These are phyloP conservation scores for Eilema griseolum DNA, from an alignment of 2,888 invertebrate genomes.

Conservation along the genomic window DNA sequence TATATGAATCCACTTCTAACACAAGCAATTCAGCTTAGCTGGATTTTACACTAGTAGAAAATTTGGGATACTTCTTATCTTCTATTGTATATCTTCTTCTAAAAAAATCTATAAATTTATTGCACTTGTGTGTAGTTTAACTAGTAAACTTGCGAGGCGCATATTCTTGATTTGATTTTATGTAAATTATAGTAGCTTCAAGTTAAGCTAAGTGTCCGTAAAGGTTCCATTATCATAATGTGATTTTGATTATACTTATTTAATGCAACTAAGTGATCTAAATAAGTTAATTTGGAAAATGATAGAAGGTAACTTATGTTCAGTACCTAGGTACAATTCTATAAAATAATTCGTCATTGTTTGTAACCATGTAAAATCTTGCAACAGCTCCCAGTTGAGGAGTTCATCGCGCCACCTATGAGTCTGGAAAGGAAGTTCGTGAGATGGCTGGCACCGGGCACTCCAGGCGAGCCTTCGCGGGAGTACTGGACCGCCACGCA, in stretches of 20 bases:
- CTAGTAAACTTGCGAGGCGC: no score
- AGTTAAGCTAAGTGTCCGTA: not conserved
- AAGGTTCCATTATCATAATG: not conserved
- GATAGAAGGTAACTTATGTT: not conserved
- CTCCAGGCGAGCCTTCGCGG: constrained; percentile 67
- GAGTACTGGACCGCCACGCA: constrained; percentile 80
- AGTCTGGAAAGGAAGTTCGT: constrained; percentile 74
- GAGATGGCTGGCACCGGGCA: constrained; percentile 71
- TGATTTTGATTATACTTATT: not conserved
- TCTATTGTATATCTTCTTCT: no score
- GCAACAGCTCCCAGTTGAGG: constrained; percentile 65
- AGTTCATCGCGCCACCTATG: constrained; percentile 62
- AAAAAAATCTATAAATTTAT: no score
- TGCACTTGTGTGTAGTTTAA: no score
- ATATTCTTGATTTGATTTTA: not conserved
- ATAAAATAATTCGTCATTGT: no score
- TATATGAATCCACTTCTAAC: no score
- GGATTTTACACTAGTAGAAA: no score
- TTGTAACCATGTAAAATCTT: not conserved
- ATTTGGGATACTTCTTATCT: no score
- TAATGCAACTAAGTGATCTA: constrained; percentile 2
- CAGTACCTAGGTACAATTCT: not conserved
- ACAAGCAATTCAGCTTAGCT: no score
- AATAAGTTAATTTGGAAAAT: not conserved
- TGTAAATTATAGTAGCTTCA: not conserved